Evolutionary conservation across 2,797 vertebrate species (phyloP).

Genomic region (Esox lucius): DNA sequence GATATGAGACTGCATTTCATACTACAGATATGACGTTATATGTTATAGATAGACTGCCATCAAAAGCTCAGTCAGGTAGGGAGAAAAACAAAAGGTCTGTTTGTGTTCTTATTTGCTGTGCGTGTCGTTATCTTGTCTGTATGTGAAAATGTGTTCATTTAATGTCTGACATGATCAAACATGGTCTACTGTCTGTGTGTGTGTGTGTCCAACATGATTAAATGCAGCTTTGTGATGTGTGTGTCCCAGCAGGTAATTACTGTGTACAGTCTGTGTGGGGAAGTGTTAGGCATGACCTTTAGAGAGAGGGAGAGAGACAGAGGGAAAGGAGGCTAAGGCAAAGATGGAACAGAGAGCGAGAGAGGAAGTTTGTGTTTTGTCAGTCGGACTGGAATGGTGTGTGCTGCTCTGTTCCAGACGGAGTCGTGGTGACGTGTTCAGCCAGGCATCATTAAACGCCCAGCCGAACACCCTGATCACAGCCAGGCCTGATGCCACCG

Average conservation of each 20-base stretch:
- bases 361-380: conserved; percentile 39
- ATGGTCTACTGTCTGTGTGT: neutral
- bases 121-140: too few relatives aligned
- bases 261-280: conserved; percentile 30
- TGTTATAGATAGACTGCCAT: too few relatives aligned
- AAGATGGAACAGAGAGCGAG: neutral
- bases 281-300: conserved; percentile 41
- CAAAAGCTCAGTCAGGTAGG: too few relatives aligned
- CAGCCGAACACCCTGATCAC: conserved; percentile 38
- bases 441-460: conserved; percentile 49
- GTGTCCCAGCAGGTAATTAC: conserved; percentile 41
- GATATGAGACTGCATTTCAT: too few relatives aligned
- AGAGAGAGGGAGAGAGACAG: neutral
- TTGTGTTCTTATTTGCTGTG: too few relatives aligned
- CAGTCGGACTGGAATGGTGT: conserved; percentile 57
- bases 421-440: conserved; percentile 28
- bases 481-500: conserved; percentile 15
- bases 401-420: conserved; percentile 46
- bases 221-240: conserved; percentile 23
- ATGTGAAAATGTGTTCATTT: neutral
- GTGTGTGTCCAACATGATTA: neutral
- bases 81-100: too few relatives aligned
- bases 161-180: neutral
- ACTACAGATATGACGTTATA: too few relatives aligned
- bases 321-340: neutral